Conservation (phyloP, 2,888 invertebrate genomes). For the Rosalia funebris region DNA sequence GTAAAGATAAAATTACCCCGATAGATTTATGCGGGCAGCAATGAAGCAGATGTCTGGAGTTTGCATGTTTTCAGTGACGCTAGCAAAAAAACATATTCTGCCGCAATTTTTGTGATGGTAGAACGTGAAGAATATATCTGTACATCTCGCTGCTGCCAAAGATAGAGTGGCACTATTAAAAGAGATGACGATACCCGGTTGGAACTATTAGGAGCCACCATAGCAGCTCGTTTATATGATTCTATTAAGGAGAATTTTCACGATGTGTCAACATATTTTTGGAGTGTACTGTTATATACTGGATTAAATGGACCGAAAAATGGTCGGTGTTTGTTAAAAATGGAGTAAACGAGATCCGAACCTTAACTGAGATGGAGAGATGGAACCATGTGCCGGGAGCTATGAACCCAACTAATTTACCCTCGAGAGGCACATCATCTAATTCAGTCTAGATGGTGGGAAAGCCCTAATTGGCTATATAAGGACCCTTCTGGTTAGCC, state of each 20-base stretch:
- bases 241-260: constrained; percentile 18
- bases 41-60: constrained; percentile 1
- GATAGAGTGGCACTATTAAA: constrained; percentile 11
- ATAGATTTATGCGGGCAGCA: constrained; percentile 18
- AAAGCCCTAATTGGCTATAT: constrained; percentile 50
- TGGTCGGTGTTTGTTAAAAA: constrained; percentile 51
- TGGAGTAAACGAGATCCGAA: constrained; percentile 48
- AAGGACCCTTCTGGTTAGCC: constrained; percentile 12
- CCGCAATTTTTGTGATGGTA: not conserved
- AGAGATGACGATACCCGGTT: constrained; percentile 31
- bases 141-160: constrained; percentile 25
- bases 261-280: constrained; percentile 31
- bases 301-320: constrained; percentile 45
- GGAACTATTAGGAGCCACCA: constrained; percentile 30
- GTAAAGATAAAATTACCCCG: constrained; percentile 26
- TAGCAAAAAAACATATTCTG: constrained; percentile 10
- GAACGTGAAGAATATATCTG: constrained; percentile 13
- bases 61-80: constrained; percentile 33
- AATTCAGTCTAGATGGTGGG: constrained; percentile 51
- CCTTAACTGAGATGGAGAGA: constrained; percentile 30
- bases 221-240: constrained; percentile 26
- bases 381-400: constrained; percentile 53
- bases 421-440: constrained; percentile 48
- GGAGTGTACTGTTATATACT: constrained; percentile 49
- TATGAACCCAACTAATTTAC: constrained; percentile 52